Percentiles rank a stretch among this genome's conserved stretches.
These are phyloP conservation scores for Drosophila persimilis DNA, from an alignment of 1,140 invertebrate species.

Conservation along the genomic window DNA sequence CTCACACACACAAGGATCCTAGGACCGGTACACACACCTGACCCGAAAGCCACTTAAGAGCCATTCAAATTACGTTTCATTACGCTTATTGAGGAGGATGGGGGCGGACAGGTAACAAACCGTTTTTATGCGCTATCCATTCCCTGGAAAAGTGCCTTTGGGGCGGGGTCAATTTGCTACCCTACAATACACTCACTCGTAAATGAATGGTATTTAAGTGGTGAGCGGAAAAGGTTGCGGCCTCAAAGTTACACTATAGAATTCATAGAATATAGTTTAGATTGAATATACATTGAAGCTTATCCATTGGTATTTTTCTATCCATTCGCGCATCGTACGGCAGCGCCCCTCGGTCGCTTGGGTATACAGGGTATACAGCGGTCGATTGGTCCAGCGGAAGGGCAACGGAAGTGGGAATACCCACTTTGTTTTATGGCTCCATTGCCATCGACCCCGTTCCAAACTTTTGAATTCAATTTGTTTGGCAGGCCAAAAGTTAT, in stretches of 20 bases:
- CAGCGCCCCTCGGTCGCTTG: too few relatives aligned
- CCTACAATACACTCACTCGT: too few relatives aligned
- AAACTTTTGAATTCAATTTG: conserved; percentile 75
- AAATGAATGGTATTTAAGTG: too few relatives aligned
- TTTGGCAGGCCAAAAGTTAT: conserved; percentile 69
- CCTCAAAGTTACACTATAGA: too few relatives aligned
- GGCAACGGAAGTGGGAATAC: background rate
- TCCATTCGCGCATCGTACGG: too few relatives aligned
- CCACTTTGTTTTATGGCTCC: conserved; percentile 23
- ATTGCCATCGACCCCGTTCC: background rate
- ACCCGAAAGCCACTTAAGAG: conserved; percentile 66
- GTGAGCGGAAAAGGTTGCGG: too few relatives aligned
- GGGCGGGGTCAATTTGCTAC: too few relatives aligned
- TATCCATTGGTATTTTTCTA: too few relatives aligned
- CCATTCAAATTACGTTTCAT: conserved; percentile 78
- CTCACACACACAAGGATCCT: background rate
- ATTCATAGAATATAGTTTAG: too few relatives aligned
- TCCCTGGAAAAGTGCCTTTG: background rate
- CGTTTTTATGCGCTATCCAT: conserved; percentile 16
- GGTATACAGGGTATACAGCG: background rate
- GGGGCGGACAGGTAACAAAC: conserved; percentile 18
- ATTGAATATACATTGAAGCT: too few relatives aligned
- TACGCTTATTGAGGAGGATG: conserved; percentile 63
- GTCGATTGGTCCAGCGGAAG: background rate
- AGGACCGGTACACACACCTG: conserved; percentile 14